Evolutionary conservation across 2,888 invertebrate species (phyloP), one percentile per base, ranked within the genome.

Genomic region (Harpagoxenus sublaevis): DNA sequence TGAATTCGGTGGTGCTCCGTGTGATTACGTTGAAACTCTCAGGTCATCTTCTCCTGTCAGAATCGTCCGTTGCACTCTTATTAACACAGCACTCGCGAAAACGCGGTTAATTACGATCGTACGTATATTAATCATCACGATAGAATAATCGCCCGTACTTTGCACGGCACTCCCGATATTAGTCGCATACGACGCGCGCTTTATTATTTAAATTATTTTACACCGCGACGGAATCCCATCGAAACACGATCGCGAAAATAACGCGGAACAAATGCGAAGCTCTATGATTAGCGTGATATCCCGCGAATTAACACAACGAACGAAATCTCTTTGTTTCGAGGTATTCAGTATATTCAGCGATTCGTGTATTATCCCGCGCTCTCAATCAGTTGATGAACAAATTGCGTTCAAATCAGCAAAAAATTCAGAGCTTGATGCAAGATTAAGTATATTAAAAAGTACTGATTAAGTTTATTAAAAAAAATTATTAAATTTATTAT

Each of bases 161-260:
- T 63, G 3, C 65, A 42, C 23, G 42, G 12, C 23, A 65, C 42
- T 23, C 62, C 8, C 42, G 35, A 42, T 23, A 23, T 42, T 65
- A 42, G 15, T 42, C 35, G 23, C 42, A 65, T 23, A 23, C 23
- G 23, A 35, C 6, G 8, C 15, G 23, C 23, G 28, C 15, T 65
- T 65, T 65, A 65, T 65, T 65, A 23, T 45, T 65, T 45, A 23
- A 45, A 65, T 65, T 65, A 23, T 45, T 65, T 45, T 42, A 45
- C 42, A 39, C 23, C 12, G 57, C 9, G 60, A 8, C 60, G 31
- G 31, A n/a, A 42, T 65, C 18, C 23, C 8, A 65, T 65, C 6
- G 15, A 65, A 23, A 65, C 8, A 3, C 23, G 42, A 42, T 15
- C 65, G 3, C 15, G 65, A 65, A 65, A 42, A 45, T 45, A 23